Percentiles rank a stretch among this genome's conserved stretches.
These are phyloP conservation scores for Trinorchestia longiramus DNA, from an alignment of 1,140 invertebrate genomes.

Conservation along the genomic window DNA sequence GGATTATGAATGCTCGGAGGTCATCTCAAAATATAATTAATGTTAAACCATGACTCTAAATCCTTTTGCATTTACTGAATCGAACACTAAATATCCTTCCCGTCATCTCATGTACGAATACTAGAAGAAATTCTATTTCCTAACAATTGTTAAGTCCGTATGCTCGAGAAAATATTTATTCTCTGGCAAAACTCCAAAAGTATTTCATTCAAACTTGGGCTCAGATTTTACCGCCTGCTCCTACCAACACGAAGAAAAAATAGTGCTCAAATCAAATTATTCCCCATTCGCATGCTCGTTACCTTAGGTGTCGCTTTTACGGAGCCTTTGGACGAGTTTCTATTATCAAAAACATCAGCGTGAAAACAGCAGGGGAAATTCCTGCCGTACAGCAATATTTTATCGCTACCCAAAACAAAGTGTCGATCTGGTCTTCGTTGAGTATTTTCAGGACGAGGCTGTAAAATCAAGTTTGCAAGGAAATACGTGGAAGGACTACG, in stretches of 20 bases:
- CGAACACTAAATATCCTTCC: neutral
- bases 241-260: neutral
- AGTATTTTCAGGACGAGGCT: constrained; percentile 7
- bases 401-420: constrained; percentile 16
- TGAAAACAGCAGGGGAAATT: neutral
- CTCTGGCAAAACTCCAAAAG: neutral
- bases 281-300: neutral
- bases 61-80: too few relatives aligned
- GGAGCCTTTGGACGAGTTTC: neutral
- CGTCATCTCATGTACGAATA: neutral
- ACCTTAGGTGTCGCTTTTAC: neutral
- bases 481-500: constrained; percentile 36
- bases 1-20: too few relatives aligned
- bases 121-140: neutral
- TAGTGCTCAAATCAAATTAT: neutral
- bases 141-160: neutral
- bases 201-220: neutral
- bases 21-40: too few relatives aligned
- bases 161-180: neutral
- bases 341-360: constrained; percentile 9
- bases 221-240: neutral
- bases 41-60: too few relatives aligned
- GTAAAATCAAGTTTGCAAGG: constrained; percentile 40
- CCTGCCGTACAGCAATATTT: constrained; percentile 33
- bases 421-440: constrained; percentile 35